Evolutionary conservation across 2,113 vertebrate genomes (phyloP), one percentile per base, ranked within the genome.

Genomic region (Petrocephalus microphthalmus): DNA sequence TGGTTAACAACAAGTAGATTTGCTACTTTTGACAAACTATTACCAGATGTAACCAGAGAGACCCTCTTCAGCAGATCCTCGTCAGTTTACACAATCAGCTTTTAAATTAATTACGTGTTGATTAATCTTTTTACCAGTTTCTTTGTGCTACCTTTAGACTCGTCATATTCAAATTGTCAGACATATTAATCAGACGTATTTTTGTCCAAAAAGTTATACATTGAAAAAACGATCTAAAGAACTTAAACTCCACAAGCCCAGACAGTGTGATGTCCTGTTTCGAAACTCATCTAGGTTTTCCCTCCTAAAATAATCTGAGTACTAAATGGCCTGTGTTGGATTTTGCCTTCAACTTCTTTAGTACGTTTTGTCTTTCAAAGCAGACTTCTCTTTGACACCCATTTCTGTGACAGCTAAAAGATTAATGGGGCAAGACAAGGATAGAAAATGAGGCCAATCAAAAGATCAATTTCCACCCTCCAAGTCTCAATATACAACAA

Each of bases 1-100:
- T 95, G 93, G 94, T 94, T 90, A 95, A 97, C 93, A 88, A 94
- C 94, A 95, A 93, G 94, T 93, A 93, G 93, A 94, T 93, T 91
- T n/a, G 92, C 94, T 95, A 94, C 57, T 89, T 94, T 95, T 93
- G 93, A 94, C 94, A 88, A 94, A 90, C 95, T 95, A 95, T 92
- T 92, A 96, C 94, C 94, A 95, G 94, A 92, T 90, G 93, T 89
- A 90, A 33, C 84, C 64, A 89, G 89, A 91, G 89, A 90, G 47
- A 90, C 85, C 37, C 53, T 51, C 88, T 90, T 90, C 90, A 89
- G 86, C 89, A 89, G 88, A 82, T 84, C 88, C 78, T 67, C 53
- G 17, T 56, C 7, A 49, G 45, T 13, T 25, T 15, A 84, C 20
- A 52, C 45, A 20, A 49, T 84, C 49, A 5, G 47, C 6, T 25